Evolutionary conservation across 1,140 invertebrate species (phyloP).

Genomic region (Drosophila repletoides): DNA sequence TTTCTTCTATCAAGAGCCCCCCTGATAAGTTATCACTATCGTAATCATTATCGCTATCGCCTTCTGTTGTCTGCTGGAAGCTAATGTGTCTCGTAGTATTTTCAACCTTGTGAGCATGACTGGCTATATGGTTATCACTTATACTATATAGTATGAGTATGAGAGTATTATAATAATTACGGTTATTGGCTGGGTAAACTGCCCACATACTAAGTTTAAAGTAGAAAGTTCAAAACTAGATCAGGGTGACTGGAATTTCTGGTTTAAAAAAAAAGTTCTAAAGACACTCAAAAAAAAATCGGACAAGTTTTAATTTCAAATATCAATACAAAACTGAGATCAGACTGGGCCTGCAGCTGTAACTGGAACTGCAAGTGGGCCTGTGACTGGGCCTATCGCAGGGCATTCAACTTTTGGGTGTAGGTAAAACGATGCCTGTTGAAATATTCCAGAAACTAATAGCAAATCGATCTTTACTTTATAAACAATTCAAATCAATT

Average conservation of each 20-base stretch:
- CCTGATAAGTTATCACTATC: slow-evolving; percentile 14
- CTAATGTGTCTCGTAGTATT: not conserved
- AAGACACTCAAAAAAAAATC: too few species aligned
- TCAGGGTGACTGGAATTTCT: too few species aligned
- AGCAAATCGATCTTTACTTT: not conserved
- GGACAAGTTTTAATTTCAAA: too few species aligned
- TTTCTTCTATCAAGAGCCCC: not conserved
- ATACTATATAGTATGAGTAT: too few species aligned
- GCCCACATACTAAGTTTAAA: too few species aligned
- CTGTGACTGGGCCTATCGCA: not conserved
- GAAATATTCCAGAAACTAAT: not conserved
- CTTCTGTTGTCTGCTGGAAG: slow-evolving; percentile 20
- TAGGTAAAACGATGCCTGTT: slow-evolving; percentile 1
- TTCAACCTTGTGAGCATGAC: slow-evolving; percentile 27
- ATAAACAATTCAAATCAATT: slow-evolving; percentile 1
- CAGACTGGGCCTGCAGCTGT: too few species aligned
- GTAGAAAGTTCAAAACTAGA: slow-evolving; percentile 7
- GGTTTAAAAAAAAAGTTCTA: too few species aligned
- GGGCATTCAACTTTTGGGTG: slow-evolving; percentile 21
- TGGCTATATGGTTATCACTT: slow-evolving; percentile 1
- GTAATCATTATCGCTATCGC: slow-evolving; percentile 12
- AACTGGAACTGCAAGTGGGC: too few species aligned
- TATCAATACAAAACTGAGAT: too few species aligned
- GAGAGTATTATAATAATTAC: not conserved
- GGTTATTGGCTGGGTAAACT: not conserved